Conservation (phyloP, 2,797 vertebrate genomes). For the Melopsittacus undulatus region DNA sequence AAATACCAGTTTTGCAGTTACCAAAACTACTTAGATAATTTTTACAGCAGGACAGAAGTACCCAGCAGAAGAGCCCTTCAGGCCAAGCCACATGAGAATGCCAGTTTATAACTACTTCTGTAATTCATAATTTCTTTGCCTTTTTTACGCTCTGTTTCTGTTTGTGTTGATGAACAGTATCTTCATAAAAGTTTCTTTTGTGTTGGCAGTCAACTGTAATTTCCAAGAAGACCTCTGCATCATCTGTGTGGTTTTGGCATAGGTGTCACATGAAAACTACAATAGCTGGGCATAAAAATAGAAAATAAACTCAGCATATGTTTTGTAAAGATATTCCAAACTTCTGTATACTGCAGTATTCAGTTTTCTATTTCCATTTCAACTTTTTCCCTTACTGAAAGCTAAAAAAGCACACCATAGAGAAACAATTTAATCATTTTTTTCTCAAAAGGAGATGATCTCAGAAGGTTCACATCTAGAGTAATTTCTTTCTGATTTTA, state of each 20-base stretch:
- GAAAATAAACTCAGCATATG: neutral
- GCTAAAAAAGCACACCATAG: neutral
- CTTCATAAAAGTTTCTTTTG: neutral
- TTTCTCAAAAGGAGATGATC: neutral
- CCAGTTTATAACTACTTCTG: conserved; percentile 2
- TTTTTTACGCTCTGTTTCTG: conserved; percentile 2
- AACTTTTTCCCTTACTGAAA: neutral
- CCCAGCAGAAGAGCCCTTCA: neutral
- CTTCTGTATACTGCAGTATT: neutral
- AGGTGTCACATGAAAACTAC: conserved; percentile 7
- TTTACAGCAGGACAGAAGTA: neutral
- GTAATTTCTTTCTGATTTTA: neutral
- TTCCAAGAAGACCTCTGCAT: conserved; percentile 15
- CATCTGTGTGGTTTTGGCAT: neutral
- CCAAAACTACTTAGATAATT: conserved; percentile 4
- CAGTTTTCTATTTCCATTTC: neutral
- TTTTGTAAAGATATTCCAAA: neutral
- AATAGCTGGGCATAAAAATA: neutral
- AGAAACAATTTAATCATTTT: neutral
- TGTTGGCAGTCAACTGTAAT: neutral
- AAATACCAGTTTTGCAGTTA: neutral
- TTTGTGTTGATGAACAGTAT: neutral
- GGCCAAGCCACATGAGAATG: neutral
- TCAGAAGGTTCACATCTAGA: neutral
- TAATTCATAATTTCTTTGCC: conserved; percentile 8